These are phyloP conservation scores for Hemicordylus capensis DNA, from an alignment of 2,113 vertebrate genomes.

Conservation along the genomic window DNA sequence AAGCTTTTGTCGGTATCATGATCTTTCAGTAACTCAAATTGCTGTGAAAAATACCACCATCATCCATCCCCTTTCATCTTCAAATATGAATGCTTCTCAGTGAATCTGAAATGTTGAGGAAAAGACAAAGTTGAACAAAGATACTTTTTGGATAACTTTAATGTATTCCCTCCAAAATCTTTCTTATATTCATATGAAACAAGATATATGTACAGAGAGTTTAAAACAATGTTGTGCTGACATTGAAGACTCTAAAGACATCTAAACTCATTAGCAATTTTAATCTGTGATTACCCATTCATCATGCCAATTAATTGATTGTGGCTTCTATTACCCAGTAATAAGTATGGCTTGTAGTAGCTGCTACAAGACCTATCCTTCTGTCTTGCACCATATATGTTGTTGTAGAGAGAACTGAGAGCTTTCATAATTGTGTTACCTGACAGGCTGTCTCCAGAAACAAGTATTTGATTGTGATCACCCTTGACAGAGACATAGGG, in stretches of 20 bases:
- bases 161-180: neutral
- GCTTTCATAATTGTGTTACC: conserved; percentile 38
- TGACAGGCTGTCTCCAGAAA: conserved; percentile 67
- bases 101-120: neutral
- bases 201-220: neutral
- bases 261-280: neutral
- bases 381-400: conserved; percentile 17
- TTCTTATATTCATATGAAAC: neutral
- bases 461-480: conserved; percentile 66
- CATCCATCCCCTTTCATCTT: neutral
- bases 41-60: neutral
- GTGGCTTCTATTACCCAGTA: neutral
- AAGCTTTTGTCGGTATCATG: neutral
- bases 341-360: neutral
- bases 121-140: neutral
- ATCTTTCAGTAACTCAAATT: neutral
- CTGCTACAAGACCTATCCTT: neutral
- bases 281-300: conserved; percentile 7
- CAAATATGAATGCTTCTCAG: neutral
- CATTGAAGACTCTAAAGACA: neutral
- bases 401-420: conserved; percentile 42
- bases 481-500: conserved; percentile 68
- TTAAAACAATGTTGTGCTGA: neutral
- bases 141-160: neutral
- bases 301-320: conserved; percentile 11